Base-by-base conservation (phyloP, 2,888 invertebrate species). In the Molanna angustata region DNA sequence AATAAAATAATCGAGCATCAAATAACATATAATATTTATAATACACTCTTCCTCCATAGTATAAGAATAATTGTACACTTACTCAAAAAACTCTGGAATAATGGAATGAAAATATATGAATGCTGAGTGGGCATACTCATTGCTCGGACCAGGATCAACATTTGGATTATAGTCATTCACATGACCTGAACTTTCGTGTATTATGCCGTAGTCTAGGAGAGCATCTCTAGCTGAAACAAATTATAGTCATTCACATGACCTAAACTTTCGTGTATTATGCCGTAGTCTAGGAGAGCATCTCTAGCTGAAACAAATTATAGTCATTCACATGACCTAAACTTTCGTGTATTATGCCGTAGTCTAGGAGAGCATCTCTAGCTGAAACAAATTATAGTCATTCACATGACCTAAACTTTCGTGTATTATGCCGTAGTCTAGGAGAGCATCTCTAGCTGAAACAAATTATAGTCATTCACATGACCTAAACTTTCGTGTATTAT, bases 91-190 rank as follows among this genome's bases (percentile, higher is more conserved):
- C 51, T 69, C 69, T 45, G 66, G 66, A 42, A 70, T 67, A 49
- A 64, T 63, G n/a, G 68, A 63, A 59, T 71, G 71, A 60, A 69
- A 67, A 60, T 66, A 67, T 60, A 69, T 62, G 63, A 68, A 69
- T 18, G 67, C 70, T 13, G 66, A 68, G 3, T 67, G 66, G 9
- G 70, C 66, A 56, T 67, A 67, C 32, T 64, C 69, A 51, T 69
- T 69, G 16, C 67, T 60, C 1, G 66, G 65, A 27, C 64, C 64
- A 1, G 69, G 67, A 48, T 66, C 64, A 0, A 66, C 63, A 6
- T 62, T 58, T 37, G 69, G 64, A 1, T 71, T 69, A 13, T 72
- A 66, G 67, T 70, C 73, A 60, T 73, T 70, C 59, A 56, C 50
- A 31, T 54, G 43, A 9, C 33, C 40, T 19, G 41, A 33, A 22